Percentiles rank a stretch among this genome's conserved stretches.
Conservation (phyloP, 2,888 invertebrate genomes). For the Prosapia bicincta region DNA sequence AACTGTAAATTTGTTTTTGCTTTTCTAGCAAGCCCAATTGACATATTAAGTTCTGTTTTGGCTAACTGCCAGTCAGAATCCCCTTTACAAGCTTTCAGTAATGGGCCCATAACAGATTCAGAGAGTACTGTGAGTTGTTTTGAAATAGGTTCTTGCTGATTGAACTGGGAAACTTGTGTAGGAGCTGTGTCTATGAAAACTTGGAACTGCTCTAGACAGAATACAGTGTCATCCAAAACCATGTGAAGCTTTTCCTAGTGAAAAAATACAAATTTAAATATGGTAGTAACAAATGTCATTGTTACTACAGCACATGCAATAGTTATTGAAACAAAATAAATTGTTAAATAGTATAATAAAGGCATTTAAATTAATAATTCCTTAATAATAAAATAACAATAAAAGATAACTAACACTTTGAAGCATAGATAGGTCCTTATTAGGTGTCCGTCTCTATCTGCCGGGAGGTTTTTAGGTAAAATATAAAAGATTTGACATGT, state of each 20-base stretch:
- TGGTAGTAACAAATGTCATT: background rate
- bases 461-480: no score
- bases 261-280: constrained; percentile 32
- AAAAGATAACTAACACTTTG: no score
- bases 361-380: no score
- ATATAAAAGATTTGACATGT: no score
- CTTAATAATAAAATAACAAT: no score
- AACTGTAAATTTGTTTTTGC: constrained; percentile 36
- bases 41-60: constrained; percentile 38
- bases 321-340: no score
- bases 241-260: constrained; percentile 48
- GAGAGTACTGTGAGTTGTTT: constrained; percentile 30
- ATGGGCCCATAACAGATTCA: constrained; percentile 35
- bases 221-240: constrained; percentile 51
- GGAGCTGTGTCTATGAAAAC: constrained; percentile 64
- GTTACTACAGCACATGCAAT: no score
- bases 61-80: constrained; percentile 41
- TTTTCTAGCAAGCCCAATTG: constrained; percentile 34
- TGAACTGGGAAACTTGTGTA: constrained; percentile 27
- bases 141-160: constrained; percentile 2
- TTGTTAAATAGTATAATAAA: no score
- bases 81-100: constrained; percentile 41
- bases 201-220: constrained; percentile 64
- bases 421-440: no score
- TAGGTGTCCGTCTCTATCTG: no score